Evolutionary conservation across 2,113 vertebrate species (phyloP).

Genomic region (Thymallus thymallus): DNA sequence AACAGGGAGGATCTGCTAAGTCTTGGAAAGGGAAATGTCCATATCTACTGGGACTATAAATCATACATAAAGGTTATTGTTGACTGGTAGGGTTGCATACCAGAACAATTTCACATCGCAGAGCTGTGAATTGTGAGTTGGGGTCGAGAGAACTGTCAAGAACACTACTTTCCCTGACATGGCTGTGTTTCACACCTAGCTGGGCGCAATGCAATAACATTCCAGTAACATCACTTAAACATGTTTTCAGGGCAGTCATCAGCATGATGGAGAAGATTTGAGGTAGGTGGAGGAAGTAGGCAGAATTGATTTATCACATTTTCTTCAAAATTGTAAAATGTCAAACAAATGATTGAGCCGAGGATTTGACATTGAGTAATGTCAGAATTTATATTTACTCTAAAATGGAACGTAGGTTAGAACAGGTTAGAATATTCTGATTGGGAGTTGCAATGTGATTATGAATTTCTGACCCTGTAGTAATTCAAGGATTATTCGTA

Average conservation of each 20-base stretch:
- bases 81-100: slow-evolving; percentile 30
- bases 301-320: background rate
- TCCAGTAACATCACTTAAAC: too few relatives aligned
- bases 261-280: too few relatives aligned
- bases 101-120: slow-evolving; percentile 36
- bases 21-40: slow-evolving; percentile 23
- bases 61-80: slow-evolving; percentile 20
- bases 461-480: slow-evolving; percentile 28
- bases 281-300: too few relatives aligned
- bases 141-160: slow-evolving; percentile 29
- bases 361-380: background rate
- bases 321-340: too few relatives aligned
- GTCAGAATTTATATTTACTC: background rate
- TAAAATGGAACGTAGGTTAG: background rate
- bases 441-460: background rate
- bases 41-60: background rate
- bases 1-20: slow-evolving; percentile 40
- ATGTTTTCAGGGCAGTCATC: too few relatives aligned
- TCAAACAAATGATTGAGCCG: too few relatives aligned
- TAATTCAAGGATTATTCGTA: slow-evolving; percentile 52
- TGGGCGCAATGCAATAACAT: too few relatives aligned
- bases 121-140: slow-evolving; percentile 3
- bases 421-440: background rate
- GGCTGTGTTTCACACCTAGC: background rate
- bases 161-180: background rate